Evolutionary conservation across 2,888 invertebrate genomes (phyloP), one percentile per base, ranked within the genome.

Genomic region (Sinopyrophorus schimmeli): DNA sequence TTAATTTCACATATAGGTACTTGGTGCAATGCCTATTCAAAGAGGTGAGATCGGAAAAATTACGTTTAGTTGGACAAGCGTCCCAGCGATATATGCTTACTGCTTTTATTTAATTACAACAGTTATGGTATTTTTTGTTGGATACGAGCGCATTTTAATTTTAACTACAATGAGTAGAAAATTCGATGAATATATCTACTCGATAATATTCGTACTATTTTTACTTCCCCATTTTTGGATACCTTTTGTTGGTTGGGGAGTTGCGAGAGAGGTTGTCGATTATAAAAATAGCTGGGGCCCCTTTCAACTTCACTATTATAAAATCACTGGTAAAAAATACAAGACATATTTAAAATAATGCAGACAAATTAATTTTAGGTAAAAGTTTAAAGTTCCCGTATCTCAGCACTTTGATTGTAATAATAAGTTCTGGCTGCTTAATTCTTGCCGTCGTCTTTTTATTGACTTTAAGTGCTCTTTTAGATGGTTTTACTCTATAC

Each of bases 111-210:
- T 77, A 7, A 70, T 76, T 0, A 77, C 81, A 14, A 81, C 83
- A 0, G 64, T 75, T 1, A 66, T 84, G 1, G 84, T 85, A 0
- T 47, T 83, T 1, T 60, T 77, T 3, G 82, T 85, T 6, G 84
- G 84, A 1, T 78, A 77, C 54, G 83, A 85, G 61, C 72, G 85
- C 1, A 57, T 84, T 23, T 71, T 77, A 61, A 83, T 84, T 53
- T 68, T 84, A 18, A 74, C 77, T 9, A 81, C 80, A 15, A 81
- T 80, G 54, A 74, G 73, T 54, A 77, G 75, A 41, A 78, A 80
- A 59, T 85, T 85, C 60, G 85, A 85, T 63, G 84, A 85, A 59
- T 84, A 84, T 60, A 84, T 85, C 58, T 84, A 85, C 63, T 81
- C 83, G 0, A 79, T 84, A 41, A 73, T 85, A 10, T 85, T 84